Conservation (phyloP, 2,113 vertebrate genomes). For the Opisthocomus hoazin region DNA sequence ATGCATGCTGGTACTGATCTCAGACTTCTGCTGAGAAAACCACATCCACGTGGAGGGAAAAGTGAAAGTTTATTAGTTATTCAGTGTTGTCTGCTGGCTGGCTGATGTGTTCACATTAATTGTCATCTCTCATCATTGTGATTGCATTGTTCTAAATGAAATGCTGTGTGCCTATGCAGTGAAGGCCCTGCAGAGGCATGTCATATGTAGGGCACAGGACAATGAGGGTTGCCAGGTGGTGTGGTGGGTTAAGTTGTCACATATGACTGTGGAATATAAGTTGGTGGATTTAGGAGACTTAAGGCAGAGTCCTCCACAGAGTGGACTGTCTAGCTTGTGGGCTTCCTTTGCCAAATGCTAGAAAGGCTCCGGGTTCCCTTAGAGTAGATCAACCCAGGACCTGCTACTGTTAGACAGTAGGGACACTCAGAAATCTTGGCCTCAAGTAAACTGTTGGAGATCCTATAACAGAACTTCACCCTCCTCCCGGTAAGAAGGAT, state of each 20-base stretch:
- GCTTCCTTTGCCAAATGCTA: not conserved
- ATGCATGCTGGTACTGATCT: not conserved
- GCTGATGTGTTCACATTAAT: not conserved
- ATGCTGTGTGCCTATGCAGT: not conserved
- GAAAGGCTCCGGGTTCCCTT: not conserved
- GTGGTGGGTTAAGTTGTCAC: not conserved
- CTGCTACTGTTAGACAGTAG: not conserved
- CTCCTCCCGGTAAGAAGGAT: not conserved
- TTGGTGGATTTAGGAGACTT: not conserved
- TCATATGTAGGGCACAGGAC: not conserved
- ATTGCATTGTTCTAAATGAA: not conserved
- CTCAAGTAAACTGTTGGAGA: not conserved
- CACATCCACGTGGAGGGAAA: not conserved
- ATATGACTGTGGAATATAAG: not conserved
- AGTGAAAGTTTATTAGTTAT: not conserved
- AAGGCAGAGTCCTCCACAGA: not conserved
- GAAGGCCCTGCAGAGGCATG: not conserved
- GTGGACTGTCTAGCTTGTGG: not conserved
- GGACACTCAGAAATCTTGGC: not conserved
- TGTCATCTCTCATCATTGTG: not conserved
- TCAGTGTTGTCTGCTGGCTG: not conserved
- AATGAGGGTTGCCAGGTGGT: not conserved
- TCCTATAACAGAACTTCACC: not conserved
- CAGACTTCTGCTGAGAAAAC: not conserved
- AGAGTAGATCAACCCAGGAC: not conserved